phyloP scores from a whole-genome alignment of 1,140 invertebrate genomes.

The Drosophila aff. region DNA sequence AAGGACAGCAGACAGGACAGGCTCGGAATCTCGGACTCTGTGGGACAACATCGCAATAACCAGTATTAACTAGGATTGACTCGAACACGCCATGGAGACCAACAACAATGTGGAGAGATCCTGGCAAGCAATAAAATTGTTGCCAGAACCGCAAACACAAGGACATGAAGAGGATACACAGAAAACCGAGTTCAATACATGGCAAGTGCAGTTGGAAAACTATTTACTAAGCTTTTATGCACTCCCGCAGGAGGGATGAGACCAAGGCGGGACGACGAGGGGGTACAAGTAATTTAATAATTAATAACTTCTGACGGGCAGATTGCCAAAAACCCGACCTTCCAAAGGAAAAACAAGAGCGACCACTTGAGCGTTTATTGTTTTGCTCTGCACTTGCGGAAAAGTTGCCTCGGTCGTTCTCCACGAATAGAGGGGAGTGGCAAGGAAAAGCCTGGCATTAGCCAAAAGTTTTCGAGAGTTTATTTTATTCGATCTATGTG shows the following conservation, averaged over 20 bases:
- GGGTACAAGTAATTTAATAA: constrained; percentile 69
- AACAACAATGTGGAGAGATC: constrained; percentile 9
- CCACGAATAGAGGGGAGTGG: not conserved
- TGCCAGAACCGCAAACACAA: constrained; percentile 38
- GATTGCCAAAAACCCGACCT: constrained; percentile 22
- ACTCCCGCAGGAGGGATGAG: constrained; percentile 12
- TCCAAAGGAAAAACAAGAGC: constrained; percentile 38
- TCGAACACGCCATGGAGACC: constrained; percentile 25
- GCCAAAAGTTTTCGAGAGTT: constrained; percentile 57
- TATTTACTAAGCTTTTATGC: constrained; percentile 45
- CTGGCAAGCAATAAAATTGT: constrained; percentile 52
- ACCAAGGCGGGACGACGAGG: constrained; percentile 1
- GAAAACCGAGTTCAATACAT: constrained; percentile 14
- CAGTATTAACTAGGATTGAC: constrained; percentile 54
- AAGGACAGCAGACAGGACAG: constrained; percentile 17
- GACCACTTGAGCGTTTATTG: constrained; percentile 65
- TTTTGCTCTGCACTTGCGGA: constrained; percentile 34
- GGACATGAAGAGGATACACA: constrained; percentile 5
- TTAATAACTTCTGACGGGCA: constrained; percentile 61
- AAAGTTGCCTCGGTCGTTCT: constrained; percentile 32
- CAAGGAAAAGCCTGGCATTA: constrained; percentile 44
- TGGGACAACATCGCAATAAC: constrained; percentile 50
- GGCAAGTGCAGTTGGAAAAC: constrained; percentile 31
- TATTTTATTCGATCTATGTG: constrained; percentile 48
- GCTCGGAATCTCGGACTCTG: constrained; percentile 6